A percentile compares a stretch with the other conserved stretches of the same genome.
phyloP scores from a whole-genome alignment of 2,113 vertebrate genomes.

The Oreochromis niloticus region DNA sequence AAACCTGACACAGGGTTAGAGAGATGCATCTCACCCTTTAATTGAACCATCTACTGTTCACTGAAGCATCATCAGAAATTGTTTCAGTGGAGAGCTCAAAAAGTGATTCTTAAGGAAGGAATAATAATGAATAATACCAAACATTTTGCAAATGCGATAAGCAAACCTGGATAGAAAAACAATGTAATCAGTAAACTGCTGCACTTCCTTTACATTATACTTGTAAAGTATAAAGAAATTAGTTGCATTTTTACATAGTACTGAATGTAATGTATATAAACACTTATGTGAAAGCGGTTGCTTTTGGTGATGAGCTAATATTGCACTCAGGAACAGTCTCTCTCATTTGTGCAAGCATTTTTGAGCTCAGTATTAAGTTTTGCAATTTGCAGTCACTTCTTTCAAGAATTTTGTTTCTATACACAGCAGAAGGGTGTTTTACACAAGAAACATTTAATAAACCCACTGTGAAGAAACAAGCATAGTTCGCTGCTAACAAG shows the following conservation, averaged over 20 bases:
- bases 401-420: not conserved
- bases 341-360: accelerated
- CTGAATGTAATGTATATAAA: not conserved
- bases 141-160: not conserved
- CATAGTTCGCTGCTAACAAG: not conserved
- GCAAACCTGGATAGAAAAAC: not conserved
- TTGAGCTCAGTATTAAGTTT: not conserved
- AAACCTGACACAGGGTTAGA: not conserved
- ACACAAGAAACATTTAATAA: accelerated
- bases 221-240: not conserved
- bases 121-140: not conserved
- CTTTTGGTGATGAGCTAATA: not conserved
- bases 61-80: not conserved
- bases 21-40: not conserved
- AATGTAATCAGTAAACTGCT: not conserved
- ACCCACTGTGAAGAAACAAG: not conserved
- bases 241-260: not conserved
- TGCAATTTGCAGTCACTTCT: not conserved
- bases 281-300: not conserved
- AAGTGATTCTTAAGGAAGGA: not conserved
- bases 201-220: not conserved
- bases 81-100: not conserved
- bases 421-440: not conserved
- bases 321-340: accelerated
- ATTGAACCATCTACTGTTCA: not conserved